These are phyloP conservation scores for Halictus rubicundus DNA, from an alignment of 1,140 invertebrate genomes.

Conservation along the genomic window DNA sequence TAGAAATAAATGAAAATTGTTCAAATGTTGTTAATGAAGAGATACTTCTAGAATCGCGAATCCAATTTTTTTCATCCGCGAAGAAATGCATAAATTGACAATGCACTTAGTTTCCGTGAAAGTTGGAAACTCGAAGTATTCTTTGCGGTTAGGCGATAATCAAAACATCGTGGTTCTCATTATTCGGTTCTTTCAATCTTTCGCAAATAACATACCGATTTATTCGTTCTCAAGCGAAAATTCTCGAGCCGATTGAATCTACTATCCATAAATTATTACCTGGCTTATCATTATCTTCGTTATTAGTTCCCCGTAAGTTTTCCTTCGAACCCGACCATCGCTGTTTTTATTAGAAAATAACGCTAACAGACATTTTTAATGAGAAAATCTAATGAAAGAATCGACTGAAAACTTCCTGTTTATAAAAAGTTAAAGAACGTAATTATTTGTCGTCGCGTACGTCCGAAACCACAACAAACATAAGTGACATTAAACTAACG, in stretches of 20 bases:
- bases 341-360: not conserved
- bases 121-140: conserved; percentile 25
- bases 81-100: conserved; percentile 27
- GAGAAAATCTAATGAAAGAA: too few relatives aligned
- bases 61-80: not conserved
- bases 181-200: conserved; percentile 3
- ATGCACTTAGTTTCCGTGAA: conserved; percentile 50
- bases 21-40: not conserved
- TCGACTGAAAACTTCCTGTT: too few relatives aligned
- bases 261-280: not conserved
- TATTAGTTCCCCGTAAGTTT: not conserved
- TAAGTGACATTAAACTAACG: too few relatives aligned
- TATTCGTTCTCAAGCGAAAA: too few relatives aligned
- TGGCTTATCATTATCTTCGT: not conserved
- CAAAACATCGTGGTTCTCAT: conserved; percentile 33
- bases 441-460: too few relatives aligned
- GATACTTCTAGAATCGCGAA: not conserved
- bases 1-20: too few relatives aligned
- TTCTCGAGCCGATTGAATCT: not conserved
- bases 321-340: not conserved
- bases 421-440: too few relatives aligned
- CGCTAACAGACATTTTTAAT: not conserved
- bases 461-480: too few relatives aligned
- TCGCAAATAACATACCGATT: not conserved
- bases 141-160: conserved; percentile 40